A percentile compares a stretch with the other conserved stretches of the same genome.
These are phyloP conservation scores for Latheticus oryzae DNA, from an alignment of 2,888 invertebrate species.

Conservation along the genomic window DNA sequence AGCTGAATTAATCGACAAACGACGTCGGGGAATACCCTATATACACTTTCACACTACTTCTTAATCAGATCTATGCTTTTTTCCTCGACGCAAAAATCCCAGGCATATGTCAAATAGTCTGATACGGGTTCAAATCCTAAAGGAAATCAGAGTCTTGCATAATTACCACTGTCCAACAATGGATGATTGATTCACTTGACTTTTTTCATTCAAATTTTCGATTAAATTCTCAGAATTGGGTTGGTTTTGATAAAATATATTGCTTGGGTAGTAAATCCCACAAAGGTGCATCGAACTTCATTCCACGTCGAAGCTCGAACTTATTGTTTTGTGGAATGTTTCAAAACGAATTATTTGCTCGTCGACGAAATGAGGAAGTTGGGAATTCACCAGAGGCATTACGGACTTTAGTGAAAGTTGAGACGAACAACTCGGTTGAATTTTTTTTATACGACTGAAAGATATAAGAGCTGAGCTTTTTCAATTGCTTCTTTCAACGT, in stretches of 20 bases:
- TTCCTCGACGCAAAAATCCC: neutral
- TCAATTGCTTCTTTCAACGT: constrained; percentile 12
- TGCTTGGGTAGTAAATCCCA: too few relatives aligned
- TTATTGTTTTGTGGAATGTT: constrained; percentile 5
- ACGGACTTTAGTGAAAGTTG: constrained; percentile 4
- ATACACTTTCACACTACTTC: too few relatives aligned
- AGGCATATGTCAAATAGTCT: constrained; percentile 9
- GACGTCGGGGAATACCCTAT: too few relatives aligned
- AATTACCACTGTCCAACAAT: constrained; percentile 15
- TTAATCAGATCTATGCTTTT: constrained; percentile 15
- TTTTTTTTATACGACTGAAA: constrained; percentile 9
- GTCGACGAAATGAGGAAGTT: constrained; percentile 9
- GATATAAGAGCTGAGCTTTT: too few relatives aligned
- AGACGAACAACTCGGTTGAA: neutral
- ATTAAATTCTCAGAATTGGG: too few relatives aligned
- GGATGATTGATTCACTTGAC: constrained; percentile 13
- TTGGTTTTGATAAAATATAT: too few relatives aligned
- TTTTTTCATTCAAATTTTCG: too few relatives aligned
- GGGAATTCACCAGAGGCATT: constrained; percentile 1
- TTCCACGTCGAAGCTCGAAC: constrained; percentile 1
- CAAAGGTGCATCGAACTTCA: constrained; percentile 1
- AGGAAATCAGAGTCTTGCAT: constrained; percentile 27
- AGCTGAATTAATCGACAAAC: too few relatives aligned
- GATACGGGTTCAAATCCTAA: constrained; percentile 24
- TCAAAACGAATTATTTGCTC: constrained; percentile 6